A percentile compares a stretch with the other conserved stretches of the same genome.
These are phyloP conservation scores for Drosophila nebulosa DNA, from an alignment of 1,140 invertebrate genomes.

Conservation along the genomic window DNA sequence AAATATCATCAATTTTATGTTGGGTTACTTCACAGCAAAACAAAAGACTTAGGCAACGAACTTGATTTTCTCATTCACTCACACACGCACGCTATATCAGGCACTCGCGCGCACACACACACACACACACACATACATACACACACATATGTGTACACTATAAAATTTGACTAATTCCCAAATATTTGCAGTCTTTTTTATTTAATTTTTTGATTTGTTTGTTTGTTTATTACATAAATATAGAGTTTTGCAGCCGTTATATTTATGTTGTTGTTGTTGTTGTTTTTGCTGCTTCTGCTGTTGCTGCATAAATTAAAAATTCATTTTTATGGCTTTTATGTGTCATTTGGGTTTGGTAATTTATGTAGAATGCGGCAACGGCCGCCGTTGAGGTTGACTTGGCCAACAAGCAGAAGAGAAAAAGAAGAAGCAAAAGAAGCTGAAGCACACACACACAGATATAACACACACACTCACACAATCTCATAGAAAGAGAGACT, in stretches of 20 bases:
- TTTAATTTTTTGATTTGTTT: slow-evolving; percentile 16
- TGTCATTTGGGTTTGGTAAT: slow-evolving; percentile 52
- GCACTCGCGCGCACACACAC: not conserved
- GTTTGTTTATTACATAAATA: slow-evolving; percentile 39
- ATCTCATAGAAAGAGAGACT: slow-evolving; percentile 9
- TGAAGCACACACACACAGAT: slow-evolving; percentile 42
- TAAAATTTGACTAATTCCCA: slow-evolving; percentile 20
- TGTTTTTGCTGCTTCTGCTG: not conserved
- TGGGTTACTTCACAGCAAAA: not conserved
- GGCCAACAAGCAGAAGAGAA: slow-evolving; percentile 37
- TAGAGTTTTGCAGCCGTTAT: slow-evolving; percentile 37
- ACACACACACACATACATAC: not conserved
- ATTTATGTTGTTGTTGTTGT: slow-evolving; percentile 23
- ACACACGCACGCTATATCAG: not conserved
- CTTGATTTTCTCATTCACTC: slow-evolving; percentile 2
- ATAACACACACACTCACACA: slow-evolving; percentile 13
- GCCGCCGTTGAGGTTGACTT: slow-evolving; percentile 12
- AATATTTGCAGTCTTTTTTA: slow-evolving; percentile 14
- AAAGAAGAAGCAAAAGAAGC: slow-evolving; percentile 30
- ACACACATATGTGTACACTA: slow-evolving; percentile 4
- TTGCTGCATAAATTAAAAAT: slow-evolving; percentile 46
- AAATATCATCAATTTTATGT: not conserved
- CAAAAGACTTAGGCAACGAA: slow-evolving; percentile 27
- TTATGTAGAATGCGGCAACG: slow-evolving; percentile 57
- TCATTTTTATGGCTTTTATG: slow-evolving; percentile 48